Evolutionary conservation across 2,113 vertebrate species (phyloP).

Genomic region (Hemiscyllium ocellatum): DNA sequence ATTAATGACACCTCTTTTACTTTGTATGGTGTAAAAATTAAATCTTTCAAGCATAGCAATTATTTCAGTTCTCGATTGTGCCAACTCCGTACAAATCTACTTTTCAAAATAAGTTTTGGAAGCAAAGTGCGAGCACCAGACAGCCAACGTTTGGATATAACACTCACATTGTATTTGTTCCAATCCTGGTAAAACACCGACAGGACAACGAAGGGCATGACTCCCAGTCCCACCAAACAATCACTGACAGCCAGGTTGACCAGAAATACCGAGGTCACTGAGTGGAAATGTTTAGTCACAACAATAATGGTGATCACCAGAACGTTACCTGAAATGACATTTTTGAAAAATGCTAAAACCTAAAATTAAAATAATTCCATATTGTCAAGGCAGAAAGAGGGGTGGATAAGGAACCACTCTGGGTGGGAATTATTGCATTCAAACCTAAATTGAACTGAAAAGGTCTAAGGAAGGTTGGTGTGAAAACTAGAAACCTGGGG

Average conservation of each 20-base stretch:
- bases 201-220: conserved; percentile 69
- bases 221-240: conserved; percentile 64
- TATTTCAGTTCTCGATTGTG: neutral
- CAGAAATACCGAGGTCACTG: conserved; percentile 63
- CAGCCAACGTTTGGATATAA: neutral
- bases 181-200: conserved; percentile 61
- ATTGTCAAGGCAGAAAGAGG: neutral
- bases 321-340: conserved; percentile 55
- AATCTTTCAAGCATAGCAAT: neutral
- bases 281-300: conserved; percentile 64
- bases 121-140: no score
- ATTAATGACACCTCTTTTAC: neutral
- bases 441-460: neutral
- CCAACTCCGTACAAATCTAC: neutral
- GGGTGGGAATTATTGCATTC: neutral
- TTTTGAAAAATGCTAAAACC: neutral
- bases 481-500: neutral
- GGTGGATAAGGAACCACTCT: neutral
- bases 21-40: neutral
- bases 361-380: neutral
- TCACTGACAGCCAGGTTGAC: conserved; percentile 71
- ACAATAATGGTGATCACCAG: conserved; percentile 66
- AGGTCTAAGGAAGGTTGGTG: neutral
- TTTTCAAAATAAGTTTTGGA: neutral
- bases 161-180: conserved; percentile 56